phyloP scores from a whole-genome alignment of 2,797 vertebrate genomes.

The Uromys caudimaculatus region DNA sequence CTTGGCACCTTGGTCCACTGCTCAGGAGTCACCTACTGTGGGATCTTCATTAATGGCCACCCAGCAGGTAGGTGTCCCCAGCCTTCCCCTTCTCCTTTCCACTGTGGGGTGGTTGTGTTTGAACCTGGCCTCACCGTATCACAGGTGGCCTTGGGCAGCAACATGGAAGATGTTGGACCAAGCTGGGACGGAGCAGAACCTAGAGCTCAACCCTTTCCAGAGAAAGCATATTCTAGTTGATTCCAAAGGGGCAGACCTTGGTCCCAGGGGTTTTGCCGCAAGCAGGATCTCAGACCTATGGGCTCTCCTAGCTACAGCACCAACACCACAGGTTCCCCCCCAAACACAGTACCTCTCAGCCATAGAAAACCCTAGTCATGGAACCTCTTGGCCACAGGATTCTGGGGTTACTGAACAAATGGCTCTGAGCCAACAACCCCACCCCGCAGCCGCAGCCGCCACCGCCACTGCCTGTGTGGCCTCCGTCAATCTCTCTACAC shows the following conservation, averaged over 20 bases:
- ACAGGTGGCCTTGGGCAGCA: not conserved
- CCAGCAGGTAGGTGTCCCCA: slow-evolving; percentile 82
- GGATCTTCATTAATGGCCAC: slow-evolving; percentile 86
- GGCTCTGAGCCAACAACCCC: not conserved
- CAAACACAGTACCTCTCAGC: not conserved
- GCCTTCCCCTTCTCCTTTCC: rapidly evolving
- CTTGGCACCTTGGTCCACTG: slow-evolving; percentile 83
- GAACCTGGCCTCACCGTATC: not conserved
- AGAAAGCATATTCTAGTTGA: not conserved
- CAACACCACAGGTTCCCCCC: not conserved
- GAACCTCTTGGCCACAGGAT: not conserved
- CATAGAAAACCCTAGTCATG: not conserved
- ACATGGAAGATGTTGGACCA: not conserved
- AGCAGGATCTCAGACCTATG: not conserved
- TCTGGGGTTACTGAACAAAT: not conserved
- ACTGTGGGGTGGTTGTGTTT: not conserved
- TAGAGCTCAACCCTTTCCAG: not conserved
- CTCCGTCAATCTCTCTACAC: not conserved
- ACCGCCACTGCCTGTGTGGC: not conserved
- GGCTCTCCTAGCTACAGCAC: not conserved
- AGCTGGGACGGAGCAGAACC: not conserved
- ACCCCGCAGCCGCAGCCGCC: not conserved
- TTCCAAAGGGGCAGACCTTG: not conserved
- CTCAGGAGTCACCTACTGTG: slow-evolving; percentile 86
- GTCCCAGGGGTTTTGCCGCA: not conserved